Percentiles rank a stretch among this genome's conserved stretches.
Evolutionary conservation across 2,797 vertebrate species (phyloP).

Genomic region (Falco biarmicus): DNA sequence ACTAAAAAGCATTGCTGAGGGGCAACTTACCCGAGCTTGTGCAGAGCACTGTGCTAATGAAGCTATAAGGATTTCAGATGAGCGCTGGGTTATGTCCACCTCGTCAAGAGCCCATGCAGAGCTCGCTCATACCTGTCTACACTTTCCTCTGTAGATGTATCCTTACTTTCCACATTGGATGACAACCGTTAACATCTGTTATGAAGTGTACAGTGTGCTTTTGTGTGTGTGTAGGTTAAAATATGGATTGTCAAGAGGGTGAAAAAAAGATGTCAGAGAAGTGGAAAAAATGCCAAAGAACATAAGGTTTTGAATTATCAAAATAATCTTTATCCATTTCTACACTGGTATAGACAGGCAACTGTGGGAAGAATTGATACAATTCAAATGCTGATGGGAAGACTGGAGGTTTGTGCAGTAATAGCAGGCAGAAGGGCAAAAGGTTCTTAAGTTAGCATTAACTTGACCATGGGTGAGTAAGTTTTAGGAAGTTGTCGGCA

Average conservation of each 20-base stretch:
- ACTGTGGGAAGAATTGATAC: not conserved
- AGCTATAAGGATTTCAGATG: not conserved
- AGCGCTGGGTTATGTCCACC: not conserved
- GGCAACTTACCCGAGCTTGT: not conserved
- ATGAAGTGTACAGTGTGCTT: not conserved
- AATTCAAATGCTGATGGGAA: not conserved
- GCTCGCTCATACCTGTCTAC: not conserved
- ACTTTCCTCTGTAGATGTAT: not conserved
- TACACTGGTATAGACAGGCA: not conserved
- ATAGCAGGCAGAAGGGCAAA: not conserved
- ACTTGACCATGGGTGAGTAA: not conserved
- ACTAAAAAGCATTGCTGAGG: not conserved
- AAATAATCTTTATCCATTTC: not conserved
- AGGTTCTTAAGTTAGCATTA: not conserved
- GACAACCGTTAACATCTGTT: not conserved
- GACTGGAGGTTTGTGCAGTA: not conserved
- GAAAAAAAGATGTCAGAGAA: slow-evolving; percentile 32
- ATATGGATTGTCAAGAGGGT: not conserved
- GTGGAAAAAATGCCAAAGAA: slow-evolving; percentile 31
- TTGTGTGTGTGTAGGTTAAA: not conserved
- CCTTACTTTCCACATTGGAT: not conserved
- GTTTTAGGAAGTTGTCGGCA: not conserved
- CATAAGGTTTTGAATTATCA: not conserved
- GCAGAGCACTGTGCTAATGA: not conserved
- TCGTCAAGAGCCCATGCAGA: not conserved